These are phyloP conservation scores for Hemistola chrysoprasaria DNA, from an alignment of 2,888 invertebrate genomes.

Conservation along the genomic window DNA sequence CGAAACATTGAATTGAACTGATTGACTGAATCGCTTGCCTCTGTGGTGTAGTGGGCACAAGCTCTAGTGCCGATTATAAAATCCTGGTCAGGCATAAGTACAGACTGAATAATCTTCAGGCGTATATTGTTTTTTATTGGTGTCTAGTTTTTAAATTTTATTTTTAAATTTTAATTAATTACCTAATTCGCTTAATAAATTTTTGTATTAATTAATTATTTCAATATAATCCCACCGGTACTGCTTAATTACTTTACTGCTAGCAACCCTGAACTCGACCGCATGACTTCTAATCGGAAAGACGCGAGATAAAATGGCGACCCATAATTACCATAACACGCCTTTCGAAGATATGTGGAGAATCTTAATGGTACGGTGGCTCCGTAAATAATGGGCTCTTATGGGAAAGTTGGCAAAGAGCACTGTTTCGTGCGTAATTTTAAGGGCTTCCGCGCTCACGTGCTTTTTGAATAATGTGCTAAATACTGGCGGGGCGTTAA, in stretches of 20 bases:
- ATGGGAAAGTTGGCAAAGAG: conserved; percentile 80
- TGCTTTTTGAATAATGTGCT: conserved; percentile 78
- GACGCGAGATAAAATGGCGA: conserved; percentile 79
- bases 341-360: conserved; percentile 81
- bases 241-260: conserved; percentile 1
- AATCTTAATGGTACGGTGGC: conserved; percentile 81
- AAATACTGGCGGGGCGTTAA: conserved; percentile 60
- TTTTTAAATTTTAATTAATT: no score
- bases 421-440: conserved; percentile 81
- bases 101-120: no score
- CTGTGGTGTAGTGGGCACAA: no score
- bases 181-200: no score
- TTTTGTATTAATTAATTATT: background rate
- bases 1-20: no score
- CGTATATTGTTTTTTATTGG: no score
- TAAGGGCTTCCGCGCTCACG: conserved; percentile 74
- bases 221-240: background rate
- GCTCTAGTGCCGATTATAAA: no score
- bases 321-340: conserved; percentile 82
- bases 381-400: conserved; percentile 82
- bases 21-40: no score
- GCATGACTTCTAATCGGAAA: conserved; percentile 51
- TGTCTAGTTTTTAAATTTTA: no score
- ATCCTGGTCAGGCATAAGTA: no score
- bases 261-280: conserved; percentile 46